Conservation (phyloP, 1,140 invertebrate genomes). For the Ostrea edulis region DNA sequence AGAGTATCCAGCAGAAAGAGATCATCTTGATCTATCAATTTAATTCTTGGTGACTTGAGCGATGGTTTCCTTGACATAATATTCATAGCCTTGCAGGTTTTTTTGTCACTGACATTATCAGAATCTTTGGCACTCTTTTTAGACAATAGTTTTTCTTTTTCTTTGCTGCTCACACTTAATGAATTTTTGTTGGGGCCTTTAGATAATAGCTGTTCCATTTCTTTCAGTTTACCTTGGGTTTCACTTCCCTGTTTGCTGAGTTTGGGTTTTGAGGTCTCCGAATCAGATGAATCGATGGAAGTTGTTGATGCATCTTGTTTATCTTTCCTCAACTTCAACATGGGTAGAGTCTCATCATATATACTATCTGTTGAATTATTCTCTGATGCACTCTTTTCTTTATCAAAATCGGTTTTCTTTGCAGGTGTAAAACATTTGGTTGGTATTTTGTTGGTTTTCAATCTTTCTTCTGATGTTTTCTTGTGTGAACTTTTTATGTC, state of each 20-base stretch:
- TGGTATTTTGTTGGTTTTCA: neutral
- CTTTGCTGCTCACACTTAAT: neutral
- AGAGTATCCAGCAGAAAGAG: neutral
- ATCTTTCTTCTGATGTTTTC: neutral
- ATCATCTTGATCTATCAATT: slow-evolving; percentile 6
- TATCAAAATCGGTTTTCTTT: neutral
- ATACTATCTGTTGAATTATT: neutral
- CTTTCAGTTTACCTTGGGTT: neutral
- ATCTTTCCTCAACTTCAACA: neutral
- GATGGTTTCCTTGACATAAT: neutral
- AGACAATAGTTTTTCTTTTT: neutral
- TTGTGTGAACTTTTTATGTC: neutral
- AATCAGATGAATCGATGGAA: neutral
- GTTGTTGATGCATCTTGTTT: slow-evolving; percentile 1
- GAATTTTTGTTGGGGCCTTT: neutral
- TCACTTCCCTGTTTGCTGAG: neutral
- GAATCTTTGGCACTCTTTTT: no score
- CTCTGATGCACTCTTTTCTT: neutral
- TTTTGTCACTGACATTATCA: no score
- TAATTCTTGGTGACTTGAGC: neutral
- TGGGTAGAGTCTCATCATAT: slow-evolving; percentile 4
- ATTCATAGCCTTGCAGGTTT: neutral
- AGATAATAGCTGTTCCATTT: neutral
- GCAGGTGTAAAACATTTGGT: neutral
- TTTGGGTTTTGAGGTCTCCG: neutral